Evolutionary conservation across 2,113 vertebrate species (phyloP).

Genomic region (Campylomormyrus tamandua): DNA sequence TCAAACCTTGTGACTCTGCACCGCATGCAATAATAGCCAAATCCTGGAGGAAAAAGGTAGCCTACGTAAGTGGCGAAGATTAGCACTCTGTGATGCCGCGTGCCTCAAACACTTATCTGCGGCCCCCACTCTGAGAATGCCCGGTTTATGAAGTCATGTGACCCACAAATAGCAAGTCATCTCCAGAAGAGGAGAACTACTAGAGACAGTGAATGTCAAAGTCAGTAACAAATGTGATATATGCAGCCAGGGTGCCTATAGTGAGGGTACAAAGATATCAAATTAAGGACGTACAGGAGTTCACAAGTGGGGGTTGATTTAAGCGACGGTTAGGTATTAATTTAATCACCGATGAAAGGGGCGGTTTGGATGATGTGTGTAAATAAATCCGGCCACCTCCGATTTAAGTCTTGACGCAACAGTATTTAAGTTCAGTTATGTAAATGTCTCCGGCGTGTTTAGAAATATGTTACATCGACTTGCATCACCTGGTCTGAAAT

Average conservation of each 20-base stretch:
- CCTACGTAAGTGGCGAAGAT: background rate
- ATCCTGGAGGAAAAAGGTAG: background rate
- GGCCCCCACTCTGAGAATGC: background rate
- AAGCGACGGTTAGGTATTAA: background rate
- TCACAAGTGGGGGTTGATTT: background rate
- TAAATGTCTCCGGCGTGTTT: background rate
- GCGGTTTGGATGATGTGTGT: background rate
- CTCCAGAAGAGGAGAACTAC: background rate
- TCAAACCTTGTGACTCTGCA: background rate
- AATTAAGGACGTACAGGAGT: background rate
- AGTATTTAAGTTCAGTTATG: slow-evolving; percentile 1
- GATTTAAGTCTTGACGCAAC: background rate
- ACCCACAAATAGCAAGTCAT: background rate
- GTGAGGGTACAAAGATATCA: background rate
- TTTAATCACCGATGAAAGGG: background rate
- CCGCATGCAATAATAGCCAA: background rate
- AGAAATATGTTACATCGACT: slow-evolving; percentile 9
- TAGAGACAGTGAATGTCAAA: slow-evolving; percentile 8
- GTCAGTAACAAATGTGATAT: background rate
- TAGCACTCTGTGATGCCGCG: background rate
- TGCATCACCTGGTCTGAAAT: slow-evolving; percentile 14
- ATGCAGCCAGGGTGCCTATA: background rate
- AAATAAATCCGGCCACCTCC: background rate
- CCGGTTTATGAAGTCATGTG: background rate
- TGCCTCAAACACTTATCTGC: background rate